Base-by-base conservation (phyloP, 2,113 vertebrate species). In the Leiothrix lutea region DNA sequence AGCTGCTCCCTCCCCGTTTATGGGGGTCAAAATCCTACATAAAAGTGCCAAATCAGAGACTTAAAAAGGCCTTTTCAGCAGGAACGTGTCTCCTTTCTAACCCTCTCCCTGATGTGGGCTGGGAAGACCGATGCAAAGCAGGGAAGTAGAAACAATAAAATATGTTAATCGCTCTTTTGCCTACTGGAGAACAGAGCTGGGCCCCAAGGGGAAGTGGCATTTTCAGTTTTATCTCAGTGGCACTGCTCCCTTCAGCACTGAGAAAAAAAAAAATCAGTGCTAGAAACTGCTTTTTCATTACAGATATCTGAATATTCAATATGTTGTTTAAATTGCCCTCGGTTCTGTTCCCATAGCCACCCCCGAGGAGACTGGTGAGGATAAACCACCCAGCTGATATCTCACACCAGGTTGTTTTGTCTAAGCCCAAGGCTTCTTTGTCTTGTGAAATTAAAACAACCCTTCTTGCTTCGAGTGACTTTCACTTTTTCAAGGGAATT, bases 391-490 rank as follows among this genome's bases (percentile, higher is more conserved):
- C 1, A 56, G n/a, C 48, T 33, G 25, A 1, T 92, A 72, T 71
- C 70, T 92, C 31, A 1, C n/a, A 10, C 26, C 31, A 33, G 28
- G 31, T 61, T 94, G 90, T 95, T 96, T 92, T 73, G 92, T 83
- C 90, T 92, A 56, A 77, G n/a, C 4, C 29, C 8, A 5, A 26
- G 44, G 6, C n/a, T 40, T 26, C 40, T 54, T 61, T 15, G n/a
- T 25, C 69, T 61, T 23, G n/a, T 61, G 29, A 54, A 75, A 80
- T 8, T 20, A 66, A 80, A 94, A 82, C 44, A 96, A 53, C 8
- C 15, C 28, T 14, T n/a, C n/a, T 50, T 31, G 42, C 26, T 81
- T 58, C 3, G 4, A 84, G 24, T 6, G 26, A 56, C 28, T 80
- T 60, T 25, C 17, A 5, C 14, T 36, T 69, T 48, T 61, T 62